Base-by-base conservation (phyloP, 2,113 vertebrate species). In the Pimephales promelas region DNA sequence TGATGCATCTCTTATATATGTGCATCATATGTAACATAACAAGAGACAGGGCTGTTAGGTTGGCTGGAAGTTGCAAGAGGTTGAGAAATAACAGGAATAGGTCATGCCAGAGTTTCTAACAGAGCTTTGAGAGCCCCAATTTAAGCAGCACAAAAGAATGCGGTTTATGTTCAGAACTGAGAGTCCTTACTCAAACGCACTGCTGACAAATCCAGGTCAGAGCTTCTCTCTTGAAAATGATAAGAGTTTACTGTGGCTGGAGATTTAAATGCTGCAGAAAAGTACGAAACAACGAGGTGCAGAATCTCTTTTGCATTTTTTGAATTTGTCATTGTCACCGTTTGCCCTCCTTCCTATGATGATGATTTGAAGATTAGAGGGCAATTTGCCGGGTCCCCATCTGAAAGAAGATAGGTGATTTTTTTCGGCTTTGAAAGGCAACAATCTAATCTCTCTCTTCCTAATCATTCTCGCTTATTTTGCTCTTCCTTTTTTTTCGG, bases 61-160 rank as follows among this genome's bases (percentile, higher is more conserved):
- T 56, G 24, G 24, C 78, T 52, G 62, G 20, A 81, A 52, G 79
- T 81, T 9, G 18, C 47, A 40, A 31, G 49, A 75, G 72, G 70
- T 72, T 72, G 34, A 61, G 52, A 61, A 78, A 61, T 62, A 80
- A 70, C 47, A 54, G 40, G 62, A 81, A 70, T 70, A 81, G 62
- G 31, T 81, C 62, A 70, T 56, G 28, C 74, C 13, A 77, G 62
- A 81, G 62, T 81, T 26, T 56, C 45, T 81, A 70, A 81, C 47
- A 40, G 64, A 70, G 79, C 64, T 16, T 24, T 56, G 64, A 80
- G 61, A 81, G 79, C 79, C 64, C 62, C 47, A 81, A 54, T 81
- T 81, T 81, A 70, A 81, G 79, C 64, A 70, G 64, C 79, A 81
- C 79, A 81, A 70, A 81, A 81, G 79, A 64, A 70, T 81, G 62